These are phyloP conservation scores for Lepetodrilus schrolli DNA, from an alignment of 2,888 invertebrate species.

Conservation along the genomic window DNA sequence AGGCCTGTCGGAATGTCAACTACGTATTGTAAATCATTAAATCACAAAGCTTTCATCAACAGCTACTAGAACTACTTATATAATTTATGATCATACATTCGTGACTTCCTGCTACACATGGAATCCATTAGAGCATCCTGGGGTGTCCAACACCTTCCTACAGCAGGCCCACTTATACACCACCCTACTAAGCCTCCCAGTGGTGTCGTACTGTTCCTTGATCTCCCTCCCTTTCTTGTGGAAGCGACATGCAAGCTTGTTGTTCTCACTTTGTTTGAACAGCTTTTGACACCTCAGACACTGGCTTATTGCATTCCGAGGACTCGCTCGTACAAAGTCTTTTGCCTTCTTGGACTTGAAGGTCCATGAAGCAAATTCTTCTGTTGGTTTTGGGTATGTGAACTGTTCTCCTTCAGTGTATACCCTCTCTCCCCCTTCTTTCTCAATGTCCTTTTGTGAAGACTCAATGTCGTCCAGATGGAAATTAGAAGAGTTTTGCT, in stretches of 20 bases:
- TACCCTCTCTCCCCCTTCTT: conserved; percentile 45
- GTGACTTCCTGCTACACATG: conserved; percentile 50
- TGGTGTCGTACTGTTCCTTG: conserved; percentile 57
- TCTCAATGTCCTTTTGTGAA: background rate
- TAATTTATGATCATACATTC: background rate
- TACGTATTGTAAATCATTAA: background rate
- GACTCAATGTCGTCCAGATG: conserved; percentile 53
- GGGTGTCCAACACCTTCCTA: conserved; percentile 55
- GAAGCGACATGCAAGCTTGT: conserved; percentile 58
- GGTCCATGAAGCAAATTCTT: conserved; percentile 55
- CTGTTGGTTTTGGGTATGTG: conserved; percentile 46
- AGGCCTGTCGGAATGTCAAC: no score
- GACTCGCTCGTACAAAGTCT: conserved; percentile 16
- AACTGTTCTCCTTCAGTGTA: conserved; percentile 61
- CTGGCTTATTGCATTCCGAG: conserved; percentile 47
- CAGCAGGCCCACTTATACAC: conserved; percentile 68
- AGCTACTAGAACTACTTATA: no score
- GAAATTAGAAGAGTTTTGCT: conserved; percentile 53
- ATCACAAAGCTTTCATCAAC: background rate
- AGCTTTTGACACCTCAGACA: conserved; percentile 64
- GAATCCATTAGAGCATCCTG: conserved; percentile 63
- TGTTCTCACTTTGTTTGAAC: conserved; percentile 62
- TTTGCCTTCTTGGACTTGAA: conserved; percentile 41
- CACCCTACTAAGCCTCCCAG: conserved; percentile 56
- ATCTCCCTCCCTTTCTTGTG: conserved; percentile 65